Evolutionary conservation across 1,140 invertebrate genomes (phyloP), one percentile per base, ranked within the genome.

Genomic region (Triops longicaudatus): DNA sequence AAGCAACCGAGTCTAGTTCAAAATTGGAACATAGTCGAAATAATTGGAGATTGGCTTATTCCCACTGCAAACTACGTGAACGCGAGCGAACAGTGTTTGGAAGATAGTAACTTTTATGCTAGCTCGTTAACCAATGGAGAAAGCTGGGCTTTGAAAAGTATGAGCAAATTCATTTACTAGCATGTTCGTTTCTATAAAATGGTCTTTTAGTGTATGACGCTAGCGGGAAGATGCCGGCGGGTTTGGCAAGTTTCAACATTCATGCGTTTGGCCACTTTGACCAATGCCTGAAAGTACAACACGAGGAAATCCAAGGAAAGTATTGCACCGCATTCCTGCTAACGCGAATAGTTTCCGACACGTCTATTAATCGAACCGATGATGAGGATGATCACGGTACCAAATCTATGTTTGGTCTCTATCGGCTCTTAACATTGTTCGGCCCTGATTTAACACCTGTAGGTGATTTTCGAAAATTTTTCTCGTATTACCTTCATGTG

Each of bases 201-300:
- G 10, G 22, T 43, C 22, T 9, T 74, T 3, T 26, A 75, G 74
- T 75, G 74, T 44, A 75, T 17, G 74, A 75, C 26, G 41, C 74
- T 12, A n/a, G 27, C 1, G 74, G 74, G 12, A 26, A 75, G 7
- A 41, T 75, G 27, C 74, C 74, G 7, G 41, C n/a, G 10, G 74
- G 74, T 10, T 42, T 75, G 6, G 41, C 44, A 26, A 44, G 74
- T 41, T 75, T n/a, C 74, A 75, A 75, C 11, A 42, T 75, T 17
- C 74, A 75, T 5, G 74, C 74, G 3, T 43, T 50, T 10, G 74
- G 74, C 11, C 41, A 50, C 26, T 75, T 75, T 50, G 74, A 75
- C 42, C 42, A 75, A 50, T 75, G 74, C 14, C 43, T 42, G 74
- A 41, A 27, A 27, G 28, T 75, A 27, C 74, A 28, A 27, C 7